Base-by-base conservation (phyloP, 2,888 invertebrate genomes). In the Leuctra nigra region DNA sequence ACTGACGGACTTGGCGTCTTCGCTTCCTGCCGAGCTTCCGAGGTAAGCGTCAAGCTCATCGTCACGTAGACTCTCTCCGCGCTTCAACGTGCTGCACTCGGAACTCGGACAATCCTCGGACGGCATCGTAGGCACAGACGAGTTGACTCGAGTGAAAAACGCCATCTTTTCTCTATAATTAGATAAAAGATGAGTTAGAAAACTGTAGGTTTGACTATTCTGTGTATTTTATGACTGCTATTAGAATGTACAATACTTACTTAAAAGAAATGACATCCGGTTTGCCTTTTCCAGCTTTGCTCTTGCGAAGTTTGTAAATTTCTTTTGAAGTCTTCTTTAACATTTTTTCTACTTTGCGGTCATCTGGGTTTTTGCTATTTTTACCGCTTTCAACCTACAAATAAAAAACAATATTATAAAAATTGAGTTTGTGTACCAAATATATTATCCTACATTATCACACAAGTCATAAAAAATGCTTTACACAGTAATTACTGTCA, bases 261-360 rank as follows among this genome's bases (percentile, higher is more conserved):
- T 90, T 91, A 76, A 94, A 95, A 48, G 93, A 91, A 66, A 92
- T 87, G 63, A 92, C 78, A 73, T 95, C 93, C 0, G 94, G 93
- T 69, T 91, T 89, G 61, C 91, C 86, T 66, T 88, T 87, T 48
- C 91, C 90, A 64, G 88, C 87, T 68, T 90, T 84, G 52, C 89
- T 90, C 72, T 91, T 88, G 63, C 94, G 76, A 60, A 96, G 76
- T 64, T 91, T 87, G 73, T 94, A 91, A 65, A 95, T 91, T 74
- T 96, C 95, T 68, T 91, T 82, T 58, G 91, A 91, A 11, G 93
- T 92, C 69, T 89, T 86, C 73, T 87, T 84, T 63, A 95, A 77
- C 72, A 94, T 81, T 65, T 89, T 86, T 71, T 89, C 83, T 63
- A 88, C 80, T 70, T 86, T 77, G 66, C 79, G 79, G 66, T 88